Evolutionary conservation across 2,113 vertebrate genomes (phyloP), one percentile per base, ranked within the genome.

Genomic region (Stigmatopora argus): DNA sequence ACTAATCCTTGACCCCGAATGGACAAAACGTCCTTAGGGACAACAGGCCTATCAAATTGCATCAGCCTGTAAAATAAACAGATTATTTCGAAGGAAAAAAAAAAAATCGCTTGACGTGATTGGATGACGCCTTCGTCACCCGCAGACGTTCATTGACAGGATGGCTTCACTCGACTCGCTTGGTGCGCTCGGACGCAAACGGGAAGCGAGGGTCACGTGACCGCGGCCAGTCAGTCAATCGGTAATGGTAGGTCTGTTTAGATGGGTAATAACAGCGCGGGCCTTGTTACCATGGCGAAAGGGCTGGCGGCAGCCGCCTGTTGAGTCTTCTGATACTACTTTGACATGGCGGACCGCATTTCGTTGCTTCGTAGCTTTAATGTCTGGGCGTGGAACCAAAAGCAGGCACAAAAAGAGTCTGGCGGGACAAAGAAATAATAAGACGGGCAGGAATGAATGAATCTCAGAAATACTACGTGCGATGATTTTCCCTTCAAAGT

Each of bases 241-340:
- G 35, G 34, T 44, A 19, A 60, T 41, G 58, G 58, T 19, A 41
- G 58, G 58, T 60, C 52, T 66, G 46, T 63, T 52, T 2, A 7
- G 59, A n/a, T 66, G 82, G 41, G 67, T 65, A 63, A 74, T 65
- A 75, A 52, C 63, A 64, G 62, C 69, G 35, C 76, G 75, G 69
- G 69, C 60, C 76, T 69, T 62, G 85, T 89, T 87, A 79, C 79
- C 84, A 87, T 84, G 85, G 83, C 11, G 62, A 88, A 83, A 79
- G 68, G 59, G 58, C 63, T 48, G 38, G 52, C 23, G 13, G 65
- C 53, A 52, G 78, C 67, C 64, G 64, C 52, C 45, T 77, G 62
- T 52, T 62, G 35, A 44, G 17, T 60, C 21, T 14, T 56, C 53
- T 3, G 15, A 31, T 31, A 56, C 53, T 56, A 56, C 53, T 56